Evolutionary conservation across 2,888 invertebrate genomes (phyloP).

Genomic region (Habrosyne pyritoides): DNA sequence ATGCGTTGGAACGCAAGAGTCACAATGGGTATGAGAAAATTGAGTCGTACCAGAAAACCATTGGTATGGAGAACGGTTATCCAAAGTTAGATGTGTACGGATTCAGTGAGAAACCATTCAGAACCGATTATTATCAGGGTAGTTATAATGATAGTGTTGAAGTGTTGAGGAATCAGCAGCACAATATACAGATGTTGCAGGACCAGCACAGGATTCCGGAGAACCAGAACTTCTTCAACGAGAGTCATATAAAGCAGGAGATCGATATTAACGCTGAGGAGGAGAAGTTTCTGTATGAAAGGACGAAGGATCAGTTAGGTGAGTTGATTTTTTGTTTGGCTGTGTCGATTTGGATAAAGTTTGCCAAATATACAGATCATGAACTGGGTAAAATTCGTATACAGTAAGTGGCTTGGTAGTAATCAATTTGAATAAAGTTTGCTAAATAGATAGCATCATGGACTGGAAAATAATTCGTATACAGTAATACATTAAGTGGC

Average conservation of each 20-base stretch:
- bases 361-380: too few species aligned
- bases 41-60: slow-evolving; percentile 41
- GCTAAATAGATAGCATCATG: too few species aligned
- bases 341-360: too few species aligned
- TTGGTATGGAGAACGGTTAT: slow-evolving; percentile 38
- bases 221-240: slow-evolving; percentile 70
- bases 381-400: too few species aligned
- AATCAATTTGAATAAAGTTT: too few species aligned
- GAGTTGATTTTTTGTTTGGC: slow-evolving; percentile 25
- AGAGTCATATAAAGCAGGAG: slow-evolving; percentile 72
- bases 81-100: slow-evolving; percentile 46
- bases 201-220: slow-evolving; percentile 65
- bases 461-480: too few species aligned
- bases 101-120: slow-evolving; percentile 43
- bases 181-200: slow-evolving; percentile 67
- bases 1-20: slow-evolving; percentile 66
- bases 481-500: too few species aligned
- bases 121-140: slow-evolving; percentile 37
- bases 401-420: too few species aligned
- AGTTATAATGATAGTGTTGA: slow-evolving; percentile 59
- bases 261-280: slow-evolving; percentile 65
- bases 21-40: slow-evolving; percentile 59
- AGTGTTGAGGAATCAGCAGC: slow-evolving; percentile 65
- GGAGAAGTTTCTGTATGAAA: slow-evolving; percentile 65
- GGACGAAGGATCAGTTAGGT: slow-evolving; percentile 63